phyloP scores from a whole-genome alignment of 1,140 invertebrate species.

The Ctenoplectra terminalis region DNA sequence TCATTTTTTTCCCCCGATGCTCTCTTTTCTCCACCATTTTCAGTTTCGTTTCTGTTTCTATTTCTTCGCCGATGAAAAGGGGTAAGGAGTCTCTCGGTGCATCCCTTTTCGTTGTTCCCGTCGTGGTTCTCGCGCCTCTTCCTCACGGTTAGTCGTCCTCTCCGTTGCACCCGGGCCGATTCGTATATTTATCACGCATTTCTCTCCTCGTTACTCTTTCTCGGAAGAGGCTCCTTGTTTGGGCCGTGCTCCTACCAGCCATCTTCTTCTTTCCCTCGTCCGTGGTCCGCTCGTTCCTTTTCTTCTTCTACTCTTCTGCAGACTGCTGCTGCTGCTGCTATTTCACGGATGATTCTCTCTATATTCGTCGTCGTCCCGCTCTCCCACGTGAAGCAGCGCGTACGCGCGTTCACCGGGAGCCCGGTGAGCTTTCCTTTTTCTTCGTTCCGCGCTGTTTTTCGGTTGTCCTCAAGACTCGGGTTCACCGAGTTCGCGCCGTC shows the following conservation, averaged over 20 bases:
- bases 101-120: neutral
- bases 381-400: slow-evolving; percentile 34
- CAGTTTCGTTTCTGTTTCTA: slow-evolving; percentile 33
- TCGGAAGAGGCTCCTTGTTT: slow-evolving; percentile 26
- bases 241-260: slow-evolving; percentile 16
- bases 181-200: slow-evolving; percentile 43
- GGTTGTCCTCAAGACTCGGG: neutral
- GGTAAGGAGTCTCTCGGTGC: neutral
- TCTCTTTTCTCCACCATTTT: slow-evolving; percentile 27
- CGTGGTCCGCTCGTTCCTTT: neutral
- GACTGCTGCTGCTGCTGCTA: slow-evolving; percentile 15
- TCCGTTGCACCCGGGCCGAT: slow-evolving; percentile 23
- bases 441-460: slow-evolving; percentile 11
- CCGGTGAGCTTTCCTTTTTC: neutral
- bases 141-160: slow-evolving; percentile 18
- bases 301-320: neutral
- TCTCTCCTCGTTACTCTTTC: slow-evolving; percentile 35
- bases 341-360: slow-evolving; percentile 32
- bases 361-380: slow-evolving; percentile 8
- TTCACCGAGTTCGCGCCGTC: neutral
- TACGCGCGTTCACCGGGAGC: slow-evolving; percentile 19
- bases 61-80: neutral
- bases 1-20: slow-evolving; percentile 25
- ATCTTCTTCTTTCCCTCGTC: neutral
- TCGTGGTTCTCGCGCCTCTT: slow-evolving; percentile 3